Percentiles rank a stretch among this genome's conserved stretches.
phyloP scores from a whole-genome alignment of 1,140 invertebrate genomes.

The Drosophila micromelanica region DNA sequence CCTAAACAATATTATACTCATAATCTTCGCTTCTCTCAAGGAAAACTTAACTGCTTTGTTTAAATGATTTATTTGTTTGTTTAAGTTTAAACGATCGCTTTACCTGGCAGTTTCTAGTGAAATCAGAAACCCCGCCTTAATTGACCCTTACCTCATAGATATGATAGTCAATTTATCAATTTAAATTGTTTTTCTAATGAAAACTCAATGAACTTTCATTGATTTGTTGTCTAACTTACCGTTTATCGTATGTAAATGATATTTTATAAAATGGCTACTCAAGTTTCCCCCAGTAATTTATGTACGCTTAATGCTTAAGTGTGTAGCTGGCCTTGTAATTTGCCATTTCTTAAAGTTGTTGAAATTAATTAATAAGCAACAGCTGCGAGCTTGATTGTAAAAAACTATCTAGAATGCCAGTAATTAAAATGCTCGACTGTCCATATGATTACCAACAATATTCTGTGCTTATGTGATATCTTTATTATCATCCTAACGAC shows the following conservation, averaged over 20 bases:
- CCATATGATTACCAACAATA: conserved; percentile 66
- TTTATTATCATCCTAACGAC: conserved; percentile 59
- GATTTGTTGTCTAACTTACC: neutral
- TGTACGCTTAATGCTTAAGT: neutral
- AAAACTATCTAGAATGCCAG: neutral
- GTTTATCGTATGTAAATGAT: conserved; percentile 4
- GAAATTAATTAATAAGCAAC: neutral
- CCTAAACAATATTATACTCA: too few species aligned
- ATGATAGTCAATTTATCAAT: conserved; percentile 14
- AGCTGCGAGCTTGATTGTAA: neutral
- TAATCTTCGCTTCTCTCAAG: too few species aligned
- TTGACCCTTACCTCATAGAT: neutral
- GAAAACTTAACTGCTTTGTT: neutral
- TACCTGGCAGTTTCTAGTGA: conserved; percentile 1
- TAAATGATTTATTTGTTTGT: conserved; percentile 5
- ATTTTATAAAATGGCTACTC: neutral
- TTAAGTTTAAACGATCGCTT: conserved; percentile 2
- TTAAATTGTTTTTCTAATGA: conserved; percentile 2
- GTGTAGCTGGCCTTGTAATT: conserved; percentile 5
- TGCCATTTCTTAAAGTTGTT: neutral
- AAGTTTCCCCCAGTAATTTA: conserved; percentile 3
- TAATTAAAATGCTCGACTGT: conserved; percentile 11
- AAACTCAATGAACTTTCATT: conserved; percentile 3
- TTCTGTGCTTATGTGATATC: conserved; percentile 58
- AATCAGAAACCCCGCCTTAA: neutral